Conservation (phyloP, 2,888 invertebrate species). For the Gisinianus flammeolus region DNA sequence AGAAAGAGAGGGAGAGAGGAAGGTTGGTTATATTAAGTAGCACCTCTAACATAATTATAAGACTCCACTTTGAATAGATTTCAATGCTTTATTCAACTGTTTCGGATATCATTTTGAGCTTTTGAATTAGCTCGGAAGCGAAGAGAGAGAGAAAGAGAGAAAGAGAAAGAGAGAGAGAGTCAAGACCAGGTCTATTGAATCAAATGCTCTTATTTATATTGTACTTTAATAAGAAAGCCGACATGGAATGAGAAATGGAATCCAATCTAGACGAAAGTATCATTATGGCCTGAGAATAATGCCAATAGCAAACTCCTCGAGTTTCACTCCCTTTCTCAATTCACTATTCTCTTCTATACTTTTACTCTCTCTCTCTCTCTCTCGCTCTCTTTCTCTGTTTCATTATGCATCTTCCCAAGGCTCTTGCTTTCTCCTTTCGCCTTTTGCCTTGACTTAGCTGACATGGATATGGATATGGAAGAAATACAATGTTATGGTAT, state of each 20-base stretch:
- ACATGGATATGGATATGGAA: no score
- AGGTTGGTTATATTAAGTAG: not conserved
- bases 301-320: conserved; percentile 4
- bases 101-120: conserved; percentile 6
- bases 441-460: not conserved
- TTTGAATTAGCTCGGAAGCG: not conserved
- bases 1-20: not conserved
- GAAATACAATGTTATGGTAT: no score
- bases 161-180: not conserved
- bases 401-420: not conserved
- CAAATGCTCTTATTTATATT: conserved; percentile 15
- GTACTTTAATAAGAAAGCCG: conserved; percentile 10
- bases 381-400: not conserved
- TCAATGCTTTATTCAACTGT: not conserved
- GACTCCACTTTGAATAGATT: conserved; percentile 10
- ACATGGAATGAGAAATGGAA: conserved; percentile 6
- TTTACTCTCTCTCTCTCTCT: not conserved
- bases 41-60: not conserved
- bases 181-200: conserved; percentile 6
- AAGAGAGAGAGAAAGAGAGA: not conserved
- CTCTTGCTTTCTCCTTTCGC: not conserved
- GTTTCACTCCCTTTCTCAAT: not conserved
- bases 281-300: conserved; percentile 9
- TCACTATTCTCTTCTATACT: not conserved
- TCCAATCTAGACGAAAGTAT: conserved; percentile 7